Evolutionary conservation across 2,888 invertebrate species (phyloP), one percentile per base, ranked within the genome.

Genomic region (Melipona bicolor): DNA sequence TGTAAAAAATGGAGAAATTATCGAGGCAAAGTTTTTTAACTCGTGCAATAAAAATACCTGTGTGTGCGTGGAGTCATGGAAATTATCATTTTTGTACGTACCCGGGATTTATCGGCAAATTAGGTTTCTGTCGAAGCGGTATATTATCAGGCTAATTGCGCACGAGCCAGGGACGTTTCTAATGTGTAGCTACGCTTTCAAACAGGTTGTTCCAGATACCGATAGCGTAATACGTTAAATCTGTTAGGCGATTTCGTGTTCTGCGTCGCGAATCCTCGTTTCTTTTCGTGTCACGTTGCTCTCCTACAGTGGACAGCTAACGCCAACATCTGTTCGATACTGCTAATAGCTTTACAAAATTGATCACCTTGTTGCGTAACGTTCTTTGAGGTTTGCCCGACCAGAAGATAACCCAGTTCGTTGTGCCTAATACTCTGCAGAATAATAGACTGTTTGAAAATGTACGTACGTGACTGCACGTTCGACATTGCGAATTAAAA

Each of bases 61-160:
- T 19, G 24, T 5, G 2, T 4, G 15, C 27, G 54, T 13, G n/a
- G 17, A 69, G 43, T 6, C 52, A n/a, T 19, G 21, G 54, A 27
- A 21, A 54, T 43, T 21, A n/a, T 52, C 15, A 32, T 84, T 71
- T 69, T 81, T 56, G 56, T 9, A 2, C 9, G 56, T 43, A 2
- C 43, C 69, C 21, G 17, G 49, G 24, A 24, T 43, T 11, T 43
- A 64, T 32, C 56, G 49, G 52, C 24, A 50, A 81, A 72, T 70
- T 54, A 61, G 78, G 24, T 78, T 65, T 71, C 64, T 24, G 56
- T 36, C n/a, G 54, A 74, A 74, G 64, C 77, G 43, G 77, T 73
- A 85, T 90, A 85, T 91, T 72, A 62, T 54, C 88, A 89, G 86
- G 89, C 84, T 91, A 91, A 91, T 91, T 91, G 87, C 83, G 81